Evolutionary conservation across 2,888 invertebrate genomes (phyloP).

Genomic region (Ferrisia virgata): DNA sequence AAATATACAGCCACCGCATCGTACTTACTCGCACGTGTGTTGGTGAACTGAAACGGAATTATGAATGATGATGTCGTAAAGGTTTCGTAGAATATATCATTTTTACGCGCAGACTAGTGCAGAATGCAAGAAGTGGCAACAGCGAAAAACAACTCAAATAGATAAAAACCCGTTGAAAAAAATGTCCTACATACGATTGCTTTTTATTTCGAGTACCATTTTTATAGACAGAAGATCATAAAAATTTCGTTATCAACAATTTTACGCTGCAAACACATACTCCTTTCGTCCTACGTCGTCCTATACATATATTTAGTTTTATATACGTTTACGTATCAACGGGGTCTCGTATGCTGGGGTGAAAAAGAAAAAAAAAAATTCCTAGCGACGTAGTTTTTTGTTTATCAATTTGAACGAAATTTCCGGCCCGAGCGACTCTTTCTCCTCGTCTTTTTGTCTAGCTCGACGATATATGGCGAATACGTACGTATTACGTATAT

Average conservation of each 20-base stretch:
- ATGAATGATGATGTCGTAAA: slow-evolving; percentile 20
- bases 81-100: slow-evolving; percentile 22
- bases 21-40: neutral
- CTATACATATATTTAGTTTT: too few species aligned
- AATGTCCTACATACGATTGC: slow-evolving; percentile 22
- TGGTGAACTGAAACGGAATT: neutral
- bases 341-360: neutral
- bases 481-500: too few species aligned
- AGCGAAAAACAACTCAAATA: neutral
- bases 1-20: neutral
- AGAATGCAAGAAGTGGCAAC: neutral
- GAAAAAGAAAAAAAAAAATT: too few species aligned
- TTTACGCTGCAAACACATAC: neutral
- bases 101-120: neutral
- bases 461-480: neutral
- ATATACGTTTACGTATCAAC: too few species aligned
- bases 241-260: neutral
- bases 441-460: too few species aligned
- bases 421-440: neutral
- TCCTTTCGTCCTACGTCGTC: too few species aligned
- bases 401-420: neutral
- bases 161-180: slow-evolving; percentile 24
- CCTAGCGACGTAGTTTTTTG: neutral
- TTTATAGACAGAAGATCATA: slow-evolving; percentile 3
- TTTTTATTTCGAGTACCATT: slow-evolving; percentile 15